A percentile compares a stretch with the other conserved stretches of the same genome.
Evolutionary conservation across 2,888 invertebrate species (phyloP).

Genomic region (Globia sparganii): DNA sequence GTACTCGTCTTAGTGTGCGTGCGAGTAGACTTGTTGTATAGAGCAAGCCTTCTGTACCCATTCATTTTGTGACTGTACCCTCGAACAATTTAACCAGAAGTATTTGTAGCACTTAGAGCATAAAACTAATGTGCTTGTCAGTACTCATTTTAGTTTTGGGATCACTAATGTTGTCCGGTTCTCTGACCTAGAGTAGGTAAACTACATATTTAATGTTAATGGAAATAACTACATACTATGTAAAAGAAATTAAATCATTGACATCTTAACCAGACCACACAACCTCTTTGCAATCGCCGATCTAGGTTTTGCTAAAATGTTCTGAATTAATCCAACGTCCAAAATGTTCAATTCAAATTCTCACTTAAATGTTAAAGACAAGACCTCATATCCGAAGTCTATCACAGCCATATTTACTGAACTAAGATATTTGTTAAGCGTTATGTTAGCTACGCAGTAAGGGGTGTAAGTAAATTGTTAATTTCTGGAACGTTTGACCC

Average conservation of each 20-base stretch:
- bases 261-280: no score
- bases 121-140: constrained; percentile 51
- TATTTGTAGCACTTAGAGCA: constrained; percentile 34
- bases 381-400: constrained; percentile 5
- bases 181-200: neutral
- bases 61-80: constrained; percentile 11
- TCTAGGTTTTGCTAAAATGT: no score
- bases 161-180: constrained; percentile 6
- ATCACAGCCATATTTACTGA: constrained; percentile 36
- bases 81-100: constrained; percentile 43
- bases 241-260: no score
- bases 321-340: no score
- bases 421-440: constrained; percentile 56
- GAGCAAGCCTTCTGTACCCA: neutral
- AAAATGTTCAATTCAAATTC: no score
- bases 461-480: constrained; percentile 79
- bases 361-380: neutral
- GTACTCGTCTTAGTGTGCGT: neutral
- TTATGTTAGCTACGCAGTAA: constrained; percentile 56
- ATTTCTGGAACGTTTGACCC: constrained; percentile 82
- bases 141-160: constrained; percentile 40
- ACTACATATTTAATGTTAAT: no score
- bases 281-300: no score
- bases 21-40: neutral
- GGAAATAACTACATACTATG: no score